These are phyloP conservation scores for Rhadinocentrus ornatus DNA, from an alignment of 2,797 vertebrate genomes.

Conservation along the genomic window DNA sequence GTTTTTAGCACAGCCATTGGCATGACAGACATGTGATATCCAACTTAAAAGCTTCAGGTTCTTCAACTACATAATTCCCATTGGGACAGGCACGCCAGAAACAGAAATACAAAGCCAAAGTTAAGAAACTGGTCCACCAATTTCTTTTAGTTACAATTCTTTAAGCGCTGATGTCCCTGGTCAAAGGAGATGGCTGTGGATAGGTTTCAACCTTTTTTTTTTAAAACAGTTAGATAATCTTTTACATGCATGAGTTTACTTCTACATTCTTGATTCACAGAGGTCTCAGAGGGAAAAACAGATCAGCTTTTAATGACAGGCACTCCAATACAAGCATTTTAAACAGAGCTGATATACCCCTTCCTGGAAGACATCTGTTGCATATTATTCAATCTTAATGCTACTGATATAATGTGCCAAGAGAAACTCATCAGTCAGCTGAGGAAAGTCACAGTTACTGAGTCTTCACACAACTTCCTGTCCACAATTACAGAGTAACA, in stretches of 20 bases:
- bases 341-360: slow-evolving; percentile 32
- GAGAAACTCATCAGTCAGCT: slow-evolving; percentile 29
- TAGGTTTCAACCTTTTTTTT: slow-evolving; percentile 2
- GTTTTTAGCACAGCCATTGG: not conserved
- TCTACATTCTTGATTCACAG: not conserved
- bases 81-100: not conserved
- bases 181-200: not conserved
- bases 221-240: slow-evolving; percentile 19
- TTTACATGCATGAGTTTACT: not conserved
- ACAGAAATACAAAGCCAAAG: not conserved
- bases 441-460: slow-evolving; percentile 47
- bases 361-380: slow-evolving; percentile 45
- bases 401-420: slow-evolving; percentile 32
- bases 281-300: not conserved
- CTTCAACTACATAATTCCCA: not conserved
- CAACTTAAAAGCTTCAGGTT: not conserved
- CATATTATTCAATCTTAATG: slow-evolving; percentile 37
- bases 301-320: slow-evolving; percentile 30
- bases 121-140: not conserved
- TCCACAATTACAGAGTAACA: slow-evolving; percentile 48
- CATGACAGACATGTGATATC: not conserved
- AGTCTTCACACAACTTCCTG: slow-evolving; percentile 49
- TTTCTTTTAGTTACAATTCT: not conserved
- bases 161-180: slow-evolving; percentile 1
- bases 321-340: slow-evolving; percentile 3